phyloP scores from a whole-genome alignment of 2,888 invertebrate genomes.

The Cryptus armator region DNA sequence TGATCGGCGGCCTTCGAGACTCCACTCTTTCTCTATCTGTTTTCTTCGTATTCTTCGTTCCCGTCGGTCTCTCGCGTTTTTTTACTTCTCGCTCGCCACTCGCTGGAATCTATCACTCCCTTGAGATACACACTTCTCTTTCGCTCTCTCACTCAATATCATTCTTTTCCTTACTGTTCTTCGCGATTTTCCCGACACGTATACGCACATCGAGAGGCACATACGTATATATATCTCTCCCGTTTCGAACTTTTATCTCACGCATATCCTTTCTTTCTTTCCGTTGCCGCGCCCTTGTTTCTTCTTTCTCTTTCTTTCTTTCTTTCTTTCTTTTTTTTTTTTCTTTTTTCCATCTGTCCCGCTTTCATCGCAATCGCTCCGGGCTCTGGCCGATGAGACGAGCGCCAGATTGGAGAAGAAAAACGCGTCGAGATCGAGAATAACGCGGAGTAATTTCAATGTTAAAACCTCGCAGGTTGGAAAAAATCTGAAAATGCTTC shows the following conservation, averaged over 20 bases:
- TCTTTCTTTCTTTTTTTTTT: constrained; percentile 23
- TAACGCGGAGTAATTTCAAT: neutral
- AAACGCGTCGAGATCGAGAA: neutral
- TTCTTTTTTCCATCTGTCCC: neutral
- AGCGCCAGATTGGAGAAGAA: neutral
- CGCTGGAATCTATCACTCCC: constrained; percentile 47
- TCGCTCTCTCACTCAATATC: constrained; percentile 64
- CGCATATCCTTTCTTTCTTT: constrained; percentile 20
- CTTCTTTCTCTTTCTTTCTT: too few relatives aligned
- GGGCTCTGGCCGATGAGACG: neutral
- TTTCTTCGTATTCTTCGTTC: constrained; percentile 40
- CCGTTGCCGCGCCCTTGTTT: constrained; percentile 1
- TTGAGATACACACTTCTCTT: constrained; percentile 29
- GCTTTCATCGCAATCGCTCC: neutral
- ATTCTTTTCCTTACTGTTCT: constrained; percentile 44
- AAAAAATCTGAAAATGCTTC: too few relatives aligned
- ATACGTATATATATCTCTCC: neutral
- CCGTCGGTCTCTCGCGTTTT: constrained; percentile 10
- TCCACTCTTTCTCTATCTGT: constrained; percentile 61
- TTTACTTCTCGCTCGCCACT: constrained; percentile 30
- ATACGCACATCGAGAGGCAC: neutral
- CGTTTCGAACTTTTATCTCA: constrained; percentile 12
- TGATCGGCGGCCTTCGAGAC: constrained; percentile 50
- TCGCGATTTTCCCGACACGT: constrained; percentile 31
- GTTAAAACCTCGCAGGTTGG: too few relatives aligned